phyloP scores from a whole-genome alignment of 2,797 vertebrate species.

The Danio albolineatus region DNA sequence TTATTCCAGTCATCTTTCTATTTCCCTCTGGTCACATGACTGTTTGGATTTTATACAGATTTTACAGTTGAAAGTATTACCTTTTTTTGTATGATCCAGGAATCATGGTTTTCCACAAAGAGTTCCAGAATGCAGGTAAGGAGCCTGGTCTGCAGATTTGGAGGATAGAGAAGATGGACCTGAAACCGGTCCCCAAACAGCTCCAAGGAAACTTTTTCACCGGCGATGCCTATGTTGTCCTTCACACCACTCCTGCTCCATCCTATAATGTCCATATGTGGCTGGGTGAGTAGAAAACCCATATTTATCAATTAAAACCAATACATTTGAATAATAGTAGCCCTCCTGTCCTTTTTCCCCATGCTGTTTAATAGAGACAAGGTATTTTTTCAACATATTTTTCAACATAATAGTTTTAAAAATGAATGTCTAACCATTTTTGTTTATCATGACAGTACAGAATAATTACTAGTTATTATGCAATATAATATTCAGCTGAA shows the following conservation, averaged over 20 bases:
- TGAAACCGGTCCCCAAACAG: constrained; percentile 81
- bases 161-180: constrained; percentile 90
- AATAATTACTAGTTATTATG: no score
- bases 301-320: background rate
- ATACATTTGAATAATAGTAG: no score
- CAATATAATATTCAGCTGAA: no score
- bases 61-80: constrained; percentile 2
- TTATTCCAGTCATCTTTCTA: background rate
- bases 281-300: constrained; percentile 79
- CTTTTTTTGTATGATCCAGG: constrained; percentile 49
- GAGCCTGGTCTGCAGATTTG: constrained; percentile 90
- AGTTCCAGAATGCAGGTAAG: constrained; percentile 88
- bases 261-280: constrained; percentile 87
- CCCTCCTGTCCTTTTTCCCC: background rate
- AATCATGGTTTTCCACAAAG: constrained; percentile 80
- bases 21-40: background rate
- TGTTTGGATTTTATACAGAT: background rate
- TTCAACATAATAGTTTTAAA: no score
- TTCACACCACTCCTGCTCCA: constrained; percentile 80
- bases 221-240: constrained; percentile 90
- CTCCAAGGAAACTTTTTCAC: constrained; percentile 87
- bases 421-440: no score
- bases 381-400: no score
- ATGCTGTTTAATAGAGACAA: no score
- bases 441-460: no score